Conservation (phyloP, 2,888 invertebrate genomes). For the Epicampocera succincta region DNA sequence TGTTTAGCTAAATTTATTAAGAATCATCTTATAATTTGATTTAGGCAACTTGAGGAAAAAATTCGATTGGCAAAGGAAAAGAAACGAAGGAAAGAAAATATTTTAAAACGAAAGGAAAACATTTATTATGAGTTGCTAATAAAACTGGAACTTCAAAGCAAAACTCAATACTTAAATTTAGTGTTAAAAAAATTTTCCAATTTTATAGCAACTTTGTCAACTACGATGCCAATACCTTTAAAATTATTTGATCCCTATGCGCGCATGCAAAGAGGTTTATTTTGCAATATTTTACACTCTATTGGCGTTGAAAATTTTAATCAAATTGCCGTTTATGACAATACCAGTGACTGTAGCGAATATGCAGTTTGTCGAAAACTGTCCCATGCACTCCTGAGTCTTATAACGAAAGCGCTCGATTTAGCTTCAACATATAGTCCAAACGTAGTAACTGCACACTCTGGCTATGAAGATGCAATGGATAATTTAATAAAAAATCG, state of each 20-base stretch:
- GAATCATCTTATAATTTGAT: not conserved
- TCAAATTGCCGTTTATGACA: constrained; percentile 76
- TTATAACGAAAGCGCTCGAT: constrained; percentile 77
- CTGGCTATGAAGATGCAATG: constrained; percentile 75
- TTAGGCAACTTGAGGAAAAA: constrained; percentile 75
- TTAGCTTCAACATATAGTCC: constrained; percentile 74
- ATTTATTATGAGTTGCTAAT: constrained; percentile 77
- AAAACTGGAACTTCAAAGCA: constrained; percentile 77
- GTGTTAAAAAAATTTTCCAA: constrained; percentile 77
- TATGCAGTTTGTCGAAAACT: constrained; percentile 77
- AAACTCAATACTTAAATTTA: constrained; percentile 76
- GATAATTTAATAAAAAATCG: constrained; percentile 78
- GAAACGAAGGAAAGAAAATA: constrained; percentile 74
- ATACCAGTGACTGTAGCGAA: constrained; percentile 75
- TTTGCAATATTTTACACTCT: constrained; percentile 77
- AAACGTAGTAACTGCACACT: constrained; percentile 67
- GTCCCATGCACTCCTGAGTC: constrained; percentile 76
- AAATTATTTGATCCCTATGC: constrained; percentile 77
- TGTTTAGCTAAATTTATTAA: not conserved
- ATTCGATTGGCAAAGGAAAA: constrained; percentile 74
- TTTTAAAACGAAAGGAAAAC: constrained; percentile 76
- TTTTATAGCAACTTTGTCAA: constrained; percentile 77
- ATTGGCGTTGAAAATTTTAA: constrained; percentile 76
- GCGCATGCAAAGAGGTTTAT: constrained; percentile 78
- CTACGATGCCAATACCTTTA: constrained; percentile 77